These are phyloP conservation scores for Lytechinus variegatus DNA, from an alignment of 35 echinoderm and acorn worm genomes.

Conservation along the genomic window DNA sequence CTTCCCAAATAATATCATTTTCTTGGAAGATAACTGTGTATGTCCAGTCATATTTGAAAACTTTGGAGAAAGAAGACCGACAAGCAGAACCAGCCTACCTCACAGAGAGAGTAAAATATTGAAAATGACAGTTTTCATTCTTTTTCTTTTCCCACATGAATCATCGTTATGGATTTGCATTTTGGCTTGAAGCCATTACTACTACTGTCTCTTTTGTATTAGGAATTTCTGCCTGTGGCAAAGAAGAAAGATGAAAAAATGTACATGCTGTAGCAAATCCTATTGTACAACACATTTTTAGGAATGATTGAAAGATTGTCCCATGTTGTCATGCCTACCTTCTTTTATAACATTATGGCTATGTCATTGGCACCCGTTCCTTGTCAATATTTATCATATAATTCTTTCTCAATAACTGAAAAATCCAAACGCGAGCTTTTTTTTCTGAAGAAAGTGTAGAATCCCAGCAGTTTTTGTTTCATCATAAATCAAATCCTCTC, in stretches of 20 bases:
- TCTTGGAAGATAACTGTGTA: neutral
- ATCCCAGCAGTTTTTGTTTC: neutral
- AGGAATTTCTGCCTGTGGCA: neutral
- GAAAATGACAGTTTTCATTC: neutral
- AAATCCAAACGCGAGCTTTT: neutral
- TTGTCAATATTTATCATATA: constrained; percentile 7
- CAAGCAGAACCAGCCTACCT: neutral
- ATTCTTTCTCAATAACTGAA: neutral
- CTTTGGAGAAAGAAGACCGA: neutral
- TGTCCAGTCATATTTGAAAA: neutral
- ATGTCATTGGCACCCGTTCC: neutral
- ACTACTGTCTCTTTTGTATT: neutral
- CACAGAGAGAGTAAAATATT: neutral
- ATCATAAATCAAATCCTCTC: neutral
- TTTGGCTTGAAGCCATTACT: neutral
- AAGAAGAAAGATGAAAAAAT: neutral
- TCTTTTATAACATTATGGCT: neutral
- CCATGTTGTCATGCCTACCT: neutral
- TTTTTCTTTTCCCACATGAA: neutral
- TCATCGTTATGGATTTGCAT: neutral
- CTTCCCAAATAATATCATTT: neutral
- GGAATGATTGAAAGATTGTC: neutral
- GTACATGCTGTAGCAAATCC: neutral
- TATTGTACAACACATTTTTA: neutral
- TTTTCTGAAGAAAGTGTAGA: neutral